Conservation (phyloP, 2,888 invertebrate species). For the Tromatobia lineatoria region DNA sequence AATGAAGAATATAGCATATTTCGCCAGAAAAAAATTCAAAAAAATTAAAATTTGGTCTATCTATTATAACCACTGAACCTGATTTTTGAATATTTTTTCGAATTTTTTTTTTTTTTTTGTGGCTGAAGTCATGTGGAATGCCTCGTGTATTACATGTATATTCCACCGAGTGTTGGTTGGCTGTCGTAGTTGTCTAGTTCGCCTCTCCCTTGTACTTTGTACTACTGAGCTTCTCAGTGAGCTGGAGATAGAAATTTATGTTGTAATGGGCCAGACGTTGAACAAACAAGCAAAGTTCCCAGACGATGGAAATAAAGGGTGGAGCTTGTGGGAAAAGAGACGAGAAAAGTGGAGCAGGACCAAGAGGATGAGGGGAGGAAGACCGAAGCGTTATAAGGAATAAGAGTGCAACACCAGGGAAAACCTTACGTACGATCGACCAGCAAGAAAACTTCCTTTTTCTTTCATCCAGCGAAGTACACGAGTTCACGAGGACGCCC, state of each 20-base stretch:
- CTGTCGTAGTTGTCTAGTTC: slow-evolving; percentile 34
- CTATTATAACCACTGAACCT: no score
- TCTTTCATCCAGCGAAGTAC: slow-evolving; percentile 13
- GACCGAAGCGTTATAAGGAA: slow-evolving; percentile 31
- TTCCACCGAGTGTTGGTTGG: slow-evolving; percentile 16
- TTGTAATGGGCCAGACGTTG: slow-evolving; percentile 66
- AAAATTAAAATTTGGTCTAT: no score
- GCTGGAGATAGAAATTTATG: slow-evolving; percentile 67
- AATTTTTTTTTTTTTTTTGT: no score
- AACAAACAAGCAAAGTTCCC: slow-evolving; percentile 72
- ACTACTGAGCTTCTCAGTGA: slow-evolving; percentile 20
- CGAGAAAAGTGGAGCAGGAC: slow-evolving; percentile 45
- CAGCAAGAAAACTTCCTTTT: slow-evolving; percentile 55
- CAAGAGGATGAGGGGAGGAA: slow-evolving; percentile 27
- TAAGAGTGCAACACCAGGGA: slow-evolving; percentile 28
- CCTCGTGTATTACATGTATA: no score
- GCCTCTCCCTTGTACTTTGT: slow-evolving; percentile 4
- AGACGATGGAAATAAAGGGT: slow-evolving; percentile 67
- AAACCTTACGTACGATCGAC: slow-evolving; percentile 48
- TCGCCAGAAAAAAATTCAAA: no score
- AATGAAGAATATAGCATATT: no score
- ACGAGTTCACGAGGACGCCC: slow-evolving; percentile 30
- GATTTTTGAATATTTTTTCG: no score
- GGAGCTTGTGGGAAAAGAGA: slow-evolving; percentile 24
- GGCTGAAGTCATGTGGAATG: no score